phyloP scores from a whole-genome alignment of 1,140 invertebrate species.

The Apis mellifera region DNA sequence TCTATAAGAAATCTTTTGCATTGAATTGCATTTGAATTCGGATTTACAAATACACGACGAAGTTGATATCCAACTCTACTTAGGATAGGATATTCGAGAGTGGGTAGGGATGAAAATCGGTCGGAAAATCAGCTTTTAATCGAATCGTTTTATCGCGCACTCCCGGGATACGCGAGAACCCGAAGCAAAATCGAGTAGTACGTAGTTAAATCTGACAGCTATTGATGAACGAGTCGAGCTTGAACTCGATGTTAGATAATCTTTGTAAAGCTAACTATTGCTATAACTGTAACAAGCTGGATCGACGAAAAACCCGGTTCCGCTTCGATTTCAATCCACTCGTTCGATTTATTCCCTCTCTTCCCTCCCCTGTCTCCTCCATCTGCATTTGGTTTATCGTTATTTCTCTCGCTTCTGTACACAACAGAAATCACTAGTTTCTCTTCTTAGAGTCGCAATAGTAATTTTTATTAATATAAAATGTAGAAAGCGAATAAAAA shows the following conservation, averaged over 20 bases:
- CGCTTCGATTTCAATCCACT: constrained; percentile 62
- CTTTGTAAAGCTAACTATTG: constrained; percentile 61
- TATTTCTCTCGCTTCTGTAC: constrained; percentile 30
- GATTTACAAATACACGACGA: too few species aligned
- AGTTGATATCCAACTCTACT: background rate
- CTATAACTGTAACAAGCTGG: constrained; percentile 57
- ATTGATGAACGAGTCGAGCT: constrained; percentile 38
- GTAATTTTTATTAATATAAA: constrained; percentile 15
- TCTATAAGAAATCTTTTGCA: too few species aligned
- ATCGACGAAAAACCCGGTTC: constrained; percentile 42
- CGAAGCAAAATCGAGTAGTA: constrained; percentile 17
- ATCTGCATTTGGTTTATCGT: background rate
- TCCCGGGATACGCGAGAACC: constrained; percentile 19
- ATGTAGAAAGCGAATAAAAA: background rate
- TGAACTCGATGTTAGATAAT: constrained; percentile 39
- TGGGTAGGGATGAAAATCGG: constrained; percentile 26
- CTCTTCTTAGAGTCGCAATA: background rate
- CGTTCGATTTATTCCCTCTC: background rate
- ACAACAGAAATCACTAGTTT: constrained; percentile 17
- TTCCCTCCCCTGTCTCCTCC: background rate
- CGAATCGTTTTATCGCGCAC: constrained; percentile 51
- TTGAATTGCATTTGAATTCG: too few species aligned
- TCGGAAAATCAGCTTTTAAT: constrained; percentile 59
- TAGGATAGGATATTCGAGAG: background rate
- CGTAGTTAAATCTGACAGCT: constrained; percentile 31